Conservation (phyloP, 2,113 vertebrate genomes). For the Embiotoca jacksoni region DNA sequence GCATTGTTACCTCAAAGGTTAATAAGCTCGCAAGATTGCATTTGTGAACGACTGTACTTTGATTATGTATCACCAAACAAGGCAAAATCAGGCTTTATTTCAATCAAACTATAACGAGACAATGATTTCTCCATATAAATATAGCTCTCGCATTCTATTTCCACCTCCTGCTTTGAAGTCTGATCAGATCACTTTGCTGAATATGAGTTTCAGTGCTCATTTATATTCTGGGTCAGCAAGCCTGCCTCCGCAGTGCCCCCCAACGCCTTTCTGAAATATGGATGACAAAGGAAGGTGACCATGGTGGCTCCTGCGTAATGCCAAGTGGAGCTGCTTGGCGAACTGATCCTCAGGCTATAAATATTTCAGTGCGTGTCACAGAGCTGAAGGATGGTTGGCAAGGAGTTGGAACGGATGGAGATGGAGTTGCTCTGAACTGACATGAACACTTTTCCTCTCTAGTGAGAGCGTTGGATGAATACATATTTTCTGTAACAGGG, state of each 20-base stretch:
- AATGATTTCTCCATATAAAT: constrained; percentile 14
- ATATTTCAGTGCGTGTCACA: constrained; percentile 73
- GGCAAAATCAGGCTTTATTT: constrained; percentile 2
- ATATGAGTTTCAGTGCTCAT: constrained; percentile 48
- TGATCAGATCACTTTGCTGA: constrained; percentile 41
- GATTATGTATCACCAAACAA: constrained; percentile 30
- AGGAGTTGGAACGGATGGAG: constrained; percentile 5
- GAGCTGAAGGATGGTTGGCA: constrained; percentile 43
- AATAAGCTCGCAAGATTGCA: constrained; percentile 12
- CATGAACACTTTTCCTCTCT: constrained; percentile 13
- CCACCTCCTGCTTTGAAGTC: constrained; percentile 55
- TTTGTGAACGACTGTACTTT: constrained; percentile 25
- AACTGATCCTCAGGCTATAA: constrained; percentile 68
- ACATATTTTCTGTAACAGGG: neutral
- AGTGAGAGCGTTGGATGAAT: neutral
- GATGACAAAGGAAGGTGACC: constrained; percentile 67
- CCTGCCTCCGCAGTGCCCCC: constrained; percentile 24
- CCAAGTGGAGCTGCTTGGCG: constrained; percentile 47
- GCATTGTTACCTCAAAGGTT: constrained; percentile 19
- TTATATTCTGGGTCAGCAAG: constrained; percentile 62
- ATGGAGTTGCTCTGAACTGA: constrained; percentile 13
- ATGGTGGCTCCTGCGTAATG: constrained; percentile 40
- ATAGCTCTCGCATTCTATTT: constrained; percentile 1
- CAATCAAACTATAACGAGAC: constrained; percentile 12
- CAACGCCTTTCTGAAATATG: constrained; percentile 64